Evolutionary conservation across 92 coral and sea anemone species (phyloP), one percentile per base, ranked within the genome.

Genomic region (Zoanthus sansibaricus): DNA sequence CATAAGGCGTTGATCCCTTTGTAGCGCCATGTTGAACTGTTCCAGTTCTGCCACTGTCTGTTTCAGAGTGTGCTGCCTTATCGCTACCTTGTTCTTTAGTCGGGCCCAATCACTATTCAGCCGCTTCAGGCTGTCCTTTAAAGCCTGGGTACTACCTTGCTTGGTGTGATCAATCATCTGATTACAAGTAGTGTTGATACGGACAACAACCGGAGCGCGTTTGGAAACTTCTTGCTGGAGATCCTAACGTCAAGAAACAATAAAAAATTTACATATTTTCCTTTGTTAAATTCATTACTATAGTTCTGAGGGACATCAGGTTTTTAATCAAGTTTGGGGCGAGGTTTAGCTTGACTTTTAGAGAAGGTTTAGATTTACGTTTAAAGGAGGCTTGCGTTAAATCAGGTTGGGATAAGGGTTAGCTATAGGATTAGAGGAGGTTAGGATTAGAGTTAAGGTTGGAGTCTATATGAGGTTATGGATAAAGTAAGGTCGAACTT

Each of bases 51-150:
- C 84, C 89, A 93, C 94, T 4, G 94, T 91, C 89, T 92, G 90
- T 92, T 95, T 95, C 77, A 96, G 88, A 86, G 95, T 96, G 71
- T 93, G 99, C 21, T 96, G 98, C 79, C 96, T 94, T 88, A 93
- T 95, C 72, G 98, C 92, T 71, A 92, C 94, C 91, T 95, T 89
- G 74, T 93, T 95, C 88, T 97, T 97, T 61, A 97, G 96, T 79
- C 98, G 92, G 61, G 98, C 91, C 99, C 99, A 97, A 87, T 97
- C 99, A 25, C 93, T 92, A 87, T 97, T 97, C 69, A 97, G 90
- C 79, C 91, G 94, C 92, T 95, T 97, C 46, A 97, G 88, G 88
- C 71, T 92, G 55, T 95, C 98, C 75, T 91, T 93, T 18, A 97
- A 91, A 8, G 88, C 88, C 52, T 92, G 88, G 62, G 99, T 91